Evolutionary conservation across 2,888 invertebrate genomes (phyloP), one percentile per base, ranked within the genome.

Genomic region (Choreutis nemorana): DNA sequence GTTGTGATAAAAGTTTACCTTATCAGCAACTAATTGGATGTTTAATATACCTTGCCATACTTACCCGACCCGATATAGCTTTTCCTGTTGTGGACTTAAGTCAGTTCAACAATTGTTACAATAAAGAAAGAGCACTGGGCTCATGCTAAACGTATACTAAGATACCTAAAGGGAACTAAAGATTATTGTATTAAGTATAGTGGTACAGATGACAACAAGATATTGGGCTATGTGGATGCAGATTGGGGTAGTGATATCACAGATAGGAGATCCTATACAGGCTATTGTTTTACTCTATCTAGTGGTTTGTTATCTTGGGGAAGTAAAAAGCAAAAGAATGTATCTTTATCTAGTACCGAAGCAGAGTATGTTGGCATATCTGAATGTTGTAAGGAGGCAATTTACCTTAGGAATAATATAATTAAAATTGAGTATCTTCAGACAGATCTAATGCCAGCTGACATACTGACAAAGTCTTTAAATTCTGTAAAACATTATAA

Each of bases 41-140:
- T 23, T 16, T 44, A 2, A 44, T 41, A 39, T 43, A 40, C 13
- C 30, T 44, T 14, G 27, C 31, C 14, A 35, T 41, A 9, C 12
- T 40, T 12, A 41, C 39, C 5, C 23, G 40, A 3, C 41, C 40
- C 14, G 38, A 43, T 29, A 45, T 43, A n/a, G 24, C 26, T 4
- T 45, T 34, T 28, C 16, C 29, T 26, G 29, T 39, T 10, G 31
- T 36, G 26, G 39, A 26, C 32, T 23, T 45, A 10, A 41, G 39
- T 23, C 42, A 42, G 26, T 42, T 38, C 28, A 41, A 44, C 27
- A 41, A 36, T 34, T 37, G 34, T 27, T 30, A 35, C 32, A 27
- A 28, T 10, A 4, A 26, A n/a, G 34, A 4, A 26, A n/a, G 34
- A 14, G 3, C 41, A 44, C 28, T 44, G 36, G 31, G 27, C 18